Evolutionary conservation across 2,888 invertebrate genomes (phyloP), one percentile per base, ranked within the genome.

Genomic region (Heteromyza rotundicornis): DNA sequence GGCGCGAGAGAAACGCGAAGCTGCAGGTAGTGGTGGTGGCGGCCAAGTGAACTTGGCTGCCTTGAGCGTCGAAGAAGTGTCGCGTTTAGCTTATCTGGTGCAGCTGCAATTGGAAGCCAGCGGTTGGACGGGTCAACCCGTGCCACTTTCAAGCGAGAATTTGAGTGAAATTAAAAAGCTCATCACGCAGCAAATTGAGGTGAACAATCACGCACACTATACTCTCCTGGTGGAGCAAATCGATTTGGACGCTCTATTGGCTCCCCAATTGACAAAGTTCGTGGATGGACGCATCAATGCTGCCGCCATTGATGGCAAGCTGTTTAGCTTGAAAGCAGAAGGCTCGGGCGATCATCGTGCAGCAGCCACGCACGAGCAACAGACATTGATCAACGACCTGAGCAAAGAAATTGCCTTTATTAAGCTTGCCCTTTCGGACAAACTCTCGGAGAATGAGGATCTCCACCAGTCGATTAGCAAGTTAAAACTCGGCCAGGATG

Each of bases 351-450:
- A 47, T 32, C 51, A 56, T 2, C 56, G 49, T 36, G 61, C 59
- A 17, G 27, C 53, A 16, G 36, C 63, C 2, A 55, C 72, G 3
- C 66, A 70, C 76, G 84, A 16, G 72, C 85, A 87, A 20, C 85
- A 86, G 69, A 77, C 76, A 59, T 84, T 86, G 81, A 86, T 88
- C 10, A 71, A 86, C 7, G 85, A 85, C 60, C 83, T 87, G 1
- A 85, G 86, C 63, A 78, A 79, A 2, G 86, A 87, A 67, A 83
- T 90, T 3, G 85, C 85, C 44, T 83, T 82, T 62, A 85, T 89
- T 62, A 87, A 87, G 70, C 79, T 84, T 8, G 86, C 87, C 64
- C 78, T 88, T 5, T 80, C 84, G 0, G 84, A 85, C 57, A 80
- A 86, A 57, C 85, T 85, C 64, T 84, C 84, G 0, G 80, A 80